Conservation (phyloP, 2,797 vertebrate species). For the Bradypus variegatus region DNA sequence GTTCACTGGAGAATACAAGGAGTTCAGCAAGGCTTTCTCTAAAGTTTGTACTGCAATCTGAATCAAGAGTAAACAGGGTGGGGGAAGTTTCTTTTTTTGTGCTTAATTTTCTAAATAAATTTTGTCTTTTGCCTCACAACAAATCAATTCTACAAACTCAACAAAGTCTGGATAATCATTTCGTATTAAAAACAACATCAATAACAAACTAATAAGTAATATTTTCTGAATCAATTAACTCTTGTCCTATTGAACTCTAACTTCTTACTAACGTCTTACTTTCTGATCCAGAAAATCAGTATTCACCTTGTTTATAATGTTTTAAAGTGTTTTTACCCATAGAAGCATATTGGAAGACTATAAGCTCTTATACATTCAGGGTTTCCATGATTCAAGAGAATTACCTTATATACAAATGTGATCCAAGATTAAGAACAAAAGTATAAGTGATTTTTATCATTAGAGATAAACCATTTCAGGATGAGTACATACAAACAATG, state of each 20-base stretch:
- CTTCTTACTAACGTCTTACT: not conserved
- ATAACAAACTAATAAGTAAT: not conserved
- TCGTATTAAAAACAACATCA: not conserved
- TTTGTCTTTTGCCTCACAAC: conserved; percentile 59
- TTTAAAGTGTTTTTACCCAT: conserved; percentile 11
- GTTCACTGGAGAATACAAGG: conserved; percentile 61
- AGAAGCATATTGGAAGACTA: not conserved
- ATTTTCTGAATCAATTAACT: conserved; percentile 29
- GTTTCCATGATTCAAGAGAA: not conserved
- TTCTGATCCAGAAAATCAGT: conserved; percentile 12
- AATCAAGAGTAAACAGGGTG: conserved; percentile 54
- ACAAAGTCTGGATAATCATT: conserved; percentile 2
- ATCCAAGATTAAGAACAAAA: conserved; percentile 35
- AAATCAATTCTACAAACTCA: conserved; percentile 44
- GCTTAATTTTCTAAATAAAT: conserved; percentile 66
- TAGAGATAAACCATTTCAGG: not conserved
- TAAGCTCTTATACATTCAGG: not conserved
- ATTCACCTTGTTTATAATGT: not conserved
- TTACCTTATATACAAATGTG: not conserved
- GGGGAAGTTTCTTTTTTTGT: conserved; percentile 54
- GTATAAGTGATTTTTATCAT: not conserved
- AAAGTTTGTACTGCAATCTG: conserved; percentile 51
- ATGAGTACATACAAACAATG: not conserved
- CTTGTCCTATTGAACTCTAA: conserved; percentile 11
- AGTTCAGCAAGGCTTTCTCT: conserved; percentile 58